Conservation (phyloP, 1,140 invertebrate species). For the Cephus cinctus region DNA sequence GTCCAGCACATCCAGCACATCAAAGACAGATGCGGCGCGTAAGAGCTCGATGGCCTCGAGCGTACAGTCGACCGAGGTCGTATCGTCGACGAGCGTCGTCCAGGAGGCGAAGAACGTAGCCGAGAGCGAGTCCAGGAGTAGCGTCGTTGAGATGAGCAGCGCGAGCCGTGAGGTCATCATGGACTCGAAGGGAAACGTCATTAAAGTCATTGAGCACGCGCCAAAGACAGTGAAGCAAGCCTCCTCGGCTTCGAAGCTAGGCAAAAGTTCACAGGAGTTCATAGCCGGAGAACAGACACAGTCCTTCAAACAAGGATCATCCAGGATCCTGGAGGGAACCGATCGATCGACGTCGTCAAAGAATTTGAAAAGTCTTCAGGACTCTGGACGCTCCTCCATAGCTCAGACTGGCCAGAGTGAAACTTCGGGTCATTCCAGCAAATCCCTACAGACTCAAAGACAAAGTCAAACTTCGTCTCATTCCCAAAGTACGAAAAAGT, state of each 20-base stretch:
- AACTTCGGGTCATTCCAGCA: too few relatives aligned
- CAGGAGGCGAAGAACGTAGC: conserved; percentile 34
- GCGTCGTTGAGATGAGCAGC: conserved; percentile 36
- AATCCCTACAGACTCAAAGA: too few relatives aligned
- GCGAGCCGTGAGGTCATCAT: conserved; percentile 38
- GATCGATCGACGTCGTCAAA: too few relatives aligned
- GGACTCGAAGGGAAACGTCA: conserved; percentile 44
- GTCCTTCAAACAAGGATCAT: conserved; percentile 22
- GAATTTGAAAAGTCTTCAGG: too few relatives aligned
- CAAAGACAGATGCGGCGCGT: too few relatives aligned
- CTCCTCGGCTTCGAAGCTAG: conserved; percentile 12
- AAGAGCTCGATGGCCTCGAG: conserved; percentile 15
- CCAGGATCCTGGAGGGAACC: too few relatives aligned
- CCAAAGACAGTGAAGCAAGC: conserved; percentile 21
- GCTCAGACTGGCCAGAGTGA: too few relatives aligned
- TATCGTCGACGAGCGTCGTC: conserved; percentile 38
- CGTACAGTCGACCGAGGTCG: conserved; percentile 26
- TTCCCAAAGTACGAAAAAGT: too few relatives aligned
- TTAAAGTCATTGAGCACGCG: conserved; percentile 35
- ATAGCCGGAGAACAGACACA: conserved; percentile 30
- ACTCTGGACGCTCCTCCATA: too few relatives aligned
- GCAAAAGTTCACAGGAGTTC: conserved; percentile 29
- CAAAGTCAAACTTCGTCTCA: too few relatives aligned
- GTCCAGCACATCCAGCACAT: conserved; percentile 1
- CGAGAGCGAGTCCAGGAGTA: conserved; percentile 36